Conservation (phyloP, 2,888 invertebrate species). For the Eugnorisma glareosa region DNA sequence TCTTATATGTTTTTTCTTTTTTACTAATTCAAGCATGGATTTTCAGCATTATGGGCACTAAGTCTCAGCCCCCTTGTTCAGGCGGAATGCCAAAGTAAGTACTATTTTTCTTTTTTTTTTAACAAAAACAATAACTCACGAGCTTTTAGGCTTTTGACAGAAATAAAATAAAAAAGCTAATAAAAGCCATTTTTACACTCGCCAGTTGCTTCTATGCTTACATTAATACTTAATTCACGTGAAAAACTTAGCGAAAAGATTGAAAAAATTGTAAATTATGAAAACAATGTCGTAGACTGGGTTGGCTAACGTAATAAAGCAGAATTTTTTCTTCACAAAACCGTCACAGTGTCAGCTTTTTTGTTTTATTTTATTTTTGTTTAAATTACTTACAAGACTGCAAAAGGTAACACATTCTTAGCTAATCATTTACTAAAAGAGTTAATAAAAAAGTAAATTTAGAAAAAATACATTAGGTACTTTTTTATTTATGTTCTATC, state of each 20-base stretch:
- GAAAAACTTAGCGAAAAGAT: constrained; percentile 41
- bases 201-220: constrained; percentile 66
- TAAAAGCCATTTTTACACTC: constrained; percentile 65
- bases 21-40: constrained; percentile 89
- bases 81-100: constrained; percentile 91
- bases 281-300: constrained; percentile 78
- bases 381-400: constrained; percentile 20
- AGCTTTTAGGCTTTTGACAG: constrained; percentile 78
- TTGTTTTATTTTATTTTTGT: constrained; percentile 48
- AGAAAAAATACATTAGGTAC: constrained; percentile 29
- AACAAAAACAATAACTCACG: constrained; percentile 66
- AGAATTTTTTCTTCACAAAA: constrained; percentile 20
- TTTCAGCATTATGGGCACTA: constrained; percentile 90
- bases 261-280: constrained; percentile 47
- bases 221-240: constrained; percentile 60
- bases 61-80: constrained; percentile 88
- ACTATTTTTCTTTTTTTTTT: constrained; percentile 67
- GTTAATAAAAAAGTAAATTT: constrained; percentile 41
- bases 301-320: constrained; percentile 65
- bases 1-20: constrained; percentile 79
- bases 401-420: constrained; percentile 40
- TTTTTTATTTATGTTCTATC: constrained; percentile 19
- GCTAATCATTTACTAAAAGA: constrained; percentile 50
- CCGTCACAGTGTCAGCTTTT: constrained; percentile 39
- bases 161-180: constrained; percentile 69